These are phyloP conservation scores for Scytalopus superciliaris DNA, from an alignment of 2,113 vertebrate species.

Conservation along the genomic window DNA sequence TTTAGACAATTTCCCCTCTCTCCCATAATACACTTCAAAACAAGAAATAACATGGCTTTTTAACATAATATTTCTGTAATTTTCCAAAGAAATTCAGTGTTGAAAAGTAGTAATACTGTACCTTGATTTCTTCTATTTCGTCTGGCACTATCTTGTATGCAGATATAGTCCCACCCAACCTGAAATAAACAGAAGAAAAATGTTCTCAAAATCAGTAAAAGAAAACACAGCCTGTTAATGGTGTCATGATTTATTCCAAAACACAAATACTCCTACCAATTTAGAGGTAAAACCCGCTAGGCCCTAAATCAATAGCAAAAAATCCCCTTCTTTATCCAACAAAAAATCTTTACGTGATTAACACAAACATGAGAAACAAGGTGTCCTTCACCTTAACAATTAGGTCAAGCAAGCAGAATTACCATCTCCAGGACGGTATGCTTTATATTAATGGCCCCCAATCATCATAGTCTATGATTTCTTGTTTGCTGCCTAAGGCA, in stretches of 20 bases:
- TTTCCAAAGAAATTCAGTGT: background rate
- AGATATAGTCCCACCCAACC: constrained; percentile 95
- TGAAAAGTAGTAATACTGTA: constrained; percentile 74
- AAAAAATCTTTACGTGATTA: background rate
- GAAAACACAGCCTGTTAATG: background rate
- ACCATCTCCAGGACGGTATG: background rate
- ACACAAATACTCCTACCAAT: background rate
- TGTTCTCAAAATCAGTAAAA: constrained; percentile 53
- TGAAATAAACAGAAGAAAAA: constrained; percentile 79
- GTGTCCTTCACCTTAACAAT: background rate
- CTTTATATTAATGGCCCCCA: background rate
- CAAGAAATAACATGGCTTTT: background rate
- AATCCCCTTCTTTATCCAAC: fast-evolving
- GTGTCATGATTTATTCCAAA: background rate
- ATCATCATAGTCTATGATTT: background rate
- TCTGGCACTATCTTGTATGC: constrained; percentile 99
- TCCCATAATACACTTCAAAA: background rate
- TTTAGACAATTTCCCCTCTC: background rate
- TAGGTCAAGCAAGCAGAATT: background rate
- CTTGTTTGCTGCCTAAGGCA: background rate
- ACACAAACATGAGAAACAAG: background rate
- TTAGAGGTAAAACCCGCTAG: background rate
- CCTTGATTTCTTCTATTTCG: constrained; percentile 99
- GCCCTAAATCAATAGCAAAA: background rate
- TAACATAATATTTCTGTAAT: background rate